Evolutionary conservation across 2,797 vertebrate species (phyloP), one percentile per base, ranked within the genome.

Genomic region (Danio tinwini): DNA sequence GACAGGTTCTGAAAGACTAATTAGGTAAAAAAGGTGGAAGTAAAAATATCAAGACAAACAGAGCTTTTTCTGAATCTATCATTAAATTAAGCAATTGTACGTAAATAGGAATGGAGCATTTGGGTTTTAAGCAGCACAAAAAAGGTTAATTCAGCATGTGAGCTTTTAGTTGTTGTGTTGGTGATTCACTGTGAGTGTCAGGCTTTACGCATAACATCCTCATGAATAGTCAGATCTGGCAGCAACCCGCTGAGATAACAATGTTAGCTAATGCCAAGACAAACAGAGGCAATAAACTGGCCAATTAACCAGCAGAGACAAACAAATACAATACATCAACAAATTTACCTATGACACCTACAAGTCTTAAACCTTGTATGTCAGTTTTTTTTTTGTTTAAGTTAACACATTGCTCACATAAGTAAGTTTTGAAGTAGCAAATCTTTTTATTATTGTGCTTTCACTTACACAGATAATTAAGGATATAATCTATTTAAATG

Each of bases 161-260:
- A 56, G 59, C 58, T 12, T 40, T 53, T 47, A 74, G 74, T 73
- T 74, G 59, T 42, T 49, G 50, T 11, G 63, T 65, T 75, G 59
- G 39, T 81, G 74, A 85, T 75, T 84, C 74, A 81, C 9, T 63
- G 44, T 55, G 61, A 80, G 62, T 83, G 82, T 67, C 82, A 75
- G 61, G 39, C 16, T 52, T 78, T 80, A 85, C 42, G 71, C 76
- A 64, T 67, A 16, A 37, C 42, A 19, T 70, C 63, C 79, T 84
- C 81, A 84, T 86, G 82, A 86, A 86, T 86, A 85, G 65, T 63
- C 62, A 84, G 75, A 85, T 82, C 82, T 69, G 68, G 74, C 62
- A 52, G 65, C 58, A 65, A 81, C 85, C 85, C 55, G 74, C 76
- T 84, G 85, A 80, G 87, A 84, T 86, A 85, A 84, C 81, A 79